A percentile compares a stretch with the other conserved stretches of the same genome.
phyloP scores from a whole-genome alignment of 2,113 vertebrate species.

The Bombycilla garrulus region DNA sequence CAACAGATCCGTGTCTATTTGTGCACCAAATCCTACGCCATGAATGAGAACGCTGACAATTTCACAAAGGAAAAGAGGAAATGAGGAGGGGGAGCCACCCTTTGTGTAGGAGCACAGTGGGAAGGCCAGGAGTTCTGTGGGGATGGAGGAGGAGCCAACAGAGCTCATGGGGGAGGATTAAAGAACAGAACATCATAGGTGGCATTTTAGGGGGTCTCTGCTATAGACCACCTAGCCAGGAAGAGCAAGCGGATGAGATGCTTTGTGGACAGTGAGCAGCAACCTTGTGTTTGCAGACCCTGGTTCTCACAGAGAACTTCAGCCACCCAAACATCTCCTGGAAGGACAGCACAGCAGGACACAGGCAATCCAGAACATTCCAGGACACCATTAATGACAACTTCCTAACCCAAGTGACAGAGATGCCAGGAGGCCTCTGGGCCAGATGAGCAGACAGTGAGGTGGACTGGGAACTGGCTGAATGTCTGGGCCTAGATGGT shows the following conservation, averaged over 20 bases:
- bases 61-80: neutral
- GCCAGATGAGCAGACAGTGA: neutral
- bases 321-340: neutral
- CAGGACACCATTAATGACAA: neutral
- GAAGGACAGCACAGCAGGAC: neutral
- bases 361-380: neutral
- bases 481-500: rapidly evolving
- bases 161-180: neutral
- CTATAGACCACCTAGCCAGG: neutral
- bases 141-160: neutral
- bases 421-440: neutral
- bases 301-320: neutral
- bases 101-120: neutral
- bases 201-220: neutral
- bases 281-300: neutral
- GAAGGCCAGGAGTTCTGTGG: neutral
- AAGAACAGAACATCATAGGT: neutral
- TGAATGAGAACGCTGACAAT: neutral
- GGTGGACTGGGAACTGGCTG: neutral
- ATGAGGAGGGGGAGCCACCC: neutral
- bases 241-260: neutral
- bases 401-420: neutral
- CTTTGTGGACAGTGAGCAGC: neutral
- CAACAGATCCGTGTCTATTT: neutral
- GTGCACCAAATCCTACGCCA: neutral